Conservation (phyloP, 2,888 invertebrate species). For the Epinotia brunnichana region DNA sequence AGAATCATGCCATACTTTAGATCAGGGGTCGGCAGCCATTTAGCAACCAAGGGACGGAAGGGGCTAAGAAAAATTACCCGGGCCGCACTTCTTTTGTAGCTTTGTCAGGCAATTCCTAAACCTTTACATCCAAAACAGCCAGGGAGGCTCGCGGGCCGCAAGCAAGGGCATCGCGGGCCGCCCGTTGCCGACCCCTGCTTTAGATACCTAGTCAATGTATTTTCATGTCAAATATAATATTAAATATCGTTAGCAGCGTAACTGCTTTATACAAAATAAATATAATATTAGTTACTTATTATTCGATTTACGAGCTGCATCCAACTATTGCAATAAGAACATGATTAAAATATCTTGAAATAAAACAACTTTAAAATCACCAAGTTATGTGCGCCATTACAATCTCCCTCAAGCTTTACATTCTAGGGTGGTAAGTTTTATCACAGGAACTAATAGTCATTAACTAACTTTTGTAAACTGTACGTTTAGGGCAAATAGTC, state of each 20-base stretch:
- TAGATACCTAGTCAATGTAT: not conserved
- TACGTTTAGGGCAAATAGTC: conserved; percentile 55
- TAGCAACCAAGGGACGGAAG: too few species aligned
- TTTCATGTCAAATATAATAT: conserved; percentile 14
- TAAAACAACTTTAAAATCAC: not conserved
- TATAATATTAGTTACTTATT: not conserved
- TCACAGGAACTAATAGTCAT: conserved; percentile 1
- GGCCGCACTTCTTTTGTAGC: too few species aligned
- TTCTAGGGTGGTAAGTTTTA: not conserved
- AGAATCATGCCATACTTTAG: not conserved
- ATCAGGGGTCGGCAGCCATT: too few species aligned
- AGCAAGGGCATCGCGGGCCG: too few species aligned
- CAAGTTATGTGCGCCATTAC: not conserved
- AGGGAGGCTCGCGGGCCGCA: too few species aligned
- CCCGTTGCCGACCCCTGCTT: too few species aligned
- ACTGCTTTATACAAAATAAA: too few species aligned
- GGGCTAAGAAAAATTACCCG: too few species aligned
- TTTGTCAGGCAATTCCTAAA: too few species aligned
- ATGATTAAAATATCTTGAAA: conserved; percentile 3
- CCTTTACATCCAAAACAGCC: too few species aligned
- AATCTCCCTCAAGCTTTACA: not conserved
- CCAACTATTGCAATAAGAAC: not conserved
- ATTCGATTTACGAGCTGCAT: conserved; percentile 2
- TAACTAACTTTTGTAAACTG: conserved; percentile 10
- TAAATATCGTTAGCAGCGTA: too few species aligned